Percentiles rank a stretch among this genome's conserved stretches.
These are phyloP conservation scores for Orcinus orca DNA, from an alignment of 2,113 vertebrate genomes.

Conservation along the genomic window DNA sequence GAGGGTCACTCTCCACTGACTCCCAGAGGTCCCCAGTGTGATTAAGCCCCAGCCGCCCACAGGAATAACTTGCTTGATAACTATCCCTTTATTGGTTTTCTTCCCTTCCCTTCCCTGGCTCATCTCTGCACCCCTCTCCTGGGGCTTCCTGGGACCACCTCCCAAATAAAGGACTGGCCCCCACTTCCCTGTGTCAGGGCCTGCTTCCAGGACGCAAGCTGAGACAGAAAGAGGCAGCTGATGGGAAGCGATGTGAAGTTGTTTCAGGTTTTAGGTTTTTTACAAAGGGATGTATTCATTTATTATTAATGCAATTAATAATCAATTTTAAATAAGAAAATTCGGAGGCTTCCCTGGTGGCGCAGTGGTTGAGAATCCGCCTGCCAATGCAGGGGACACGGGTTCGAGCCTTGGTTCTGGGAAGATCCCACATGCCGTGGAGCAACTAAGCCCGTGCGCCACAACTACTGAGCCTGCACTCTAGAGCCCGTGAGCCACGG, in stretches of 20 bases:
- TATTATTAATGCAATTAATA: conserved; percentile 60
- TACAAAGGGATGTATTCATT: not conserved
- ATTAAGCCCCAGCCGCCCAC: not conserved
- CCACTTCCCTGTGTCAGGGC: not conserved
- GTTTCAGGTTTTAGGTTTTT: conserved; percentile 5
- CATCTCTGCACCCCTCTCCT: not conserved
- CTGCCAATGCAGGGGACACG: no score
- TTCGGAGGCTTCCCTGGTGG: not conserved
- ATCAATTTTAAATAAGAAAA: conserved; percentile 53
- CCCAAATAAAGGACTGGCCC: not conserved
- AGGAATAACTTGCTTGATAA: not conserved
- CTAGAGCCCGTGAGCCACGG: no score
- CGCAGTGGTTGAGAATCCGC: no score
- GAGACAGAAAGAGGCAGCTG: not conserved
- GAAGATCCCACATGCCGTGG: no score
- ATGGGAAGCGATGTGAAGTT: not conserved
- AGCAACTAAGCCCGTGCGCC: no score
- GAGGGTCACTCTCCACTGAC: not conserved
- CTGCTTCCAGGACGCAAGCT: not conserved
- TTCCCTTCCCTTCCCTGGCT: not conserved
- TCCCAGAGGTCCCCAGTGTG: not conserved
- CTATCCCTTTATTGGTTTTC: not conserved
- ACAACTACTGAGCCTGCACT: no score
- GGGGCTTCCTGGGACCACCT: not conserved
- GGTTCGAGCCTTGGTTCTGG: no score